Evolutionary conservation across 2,113 vertebrate species (phyloP), one percentile per base, ranked within the genome.

Genomic region (Octodon degus): DNA sequence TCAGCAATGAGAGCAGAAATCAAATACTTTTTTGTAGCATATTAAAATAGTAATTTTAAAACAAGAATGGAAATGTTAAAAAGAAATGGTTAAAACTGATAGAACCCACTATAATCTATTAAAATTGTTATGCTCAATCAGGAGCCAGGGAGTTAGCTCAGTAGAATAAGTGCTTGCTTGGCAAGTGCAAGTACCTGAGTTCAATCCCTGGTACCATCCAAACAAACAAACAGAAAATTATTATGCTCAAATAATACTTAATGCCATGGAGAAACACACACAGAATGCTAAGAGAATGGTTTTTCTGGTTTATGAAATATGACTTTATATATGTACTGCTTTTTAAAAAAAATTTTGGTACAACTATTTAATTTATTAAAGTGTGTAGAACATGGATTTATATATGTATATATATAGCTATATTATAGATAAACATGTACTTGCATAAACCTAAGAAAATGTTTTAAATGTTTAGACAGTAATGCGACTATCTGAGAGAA

Each of bases 21-120:
- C 4, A 1, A 90, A 65, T 63, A 82, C 1, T 43, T 60, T 92
- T 55, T 88, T 86, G 34, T 74, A 77, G 25, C 30, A 87, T 79
- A 88, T 65, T 90, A 93, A 93, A 82, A 93, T 32, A 79, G 1
- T 91, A 74, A 74, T 67, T 83, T 96, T 81, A 94, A 93, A 96
- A 93, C 2, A 58, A 47, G 84, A 94, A 85, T 65, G 4, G 67
- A 93, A 91, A 72, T 67, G 0, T 50, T 80, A 67, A 84, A 85
- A 90, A 95, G 47, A 92, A 91, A 96, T 24, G 43, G 22, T 82
- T 81, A 93, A 95, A 82, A 37, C 43, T 81, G n/a, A 60, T 74
- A 79, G 27, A 80, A n/a, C 16, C 55, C 55, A 84, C 22, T 86
- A 95, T 65, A 58, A 85, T 0, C n/a, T 70, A 86, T 47, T 94